A percentile compares a stretch with the other conserved stretches of the same genome.
Conservation (phyloP, 30 jellyfish, hydroid and myxozoan genomes). For the Rhopilema esculentum region DNA sequence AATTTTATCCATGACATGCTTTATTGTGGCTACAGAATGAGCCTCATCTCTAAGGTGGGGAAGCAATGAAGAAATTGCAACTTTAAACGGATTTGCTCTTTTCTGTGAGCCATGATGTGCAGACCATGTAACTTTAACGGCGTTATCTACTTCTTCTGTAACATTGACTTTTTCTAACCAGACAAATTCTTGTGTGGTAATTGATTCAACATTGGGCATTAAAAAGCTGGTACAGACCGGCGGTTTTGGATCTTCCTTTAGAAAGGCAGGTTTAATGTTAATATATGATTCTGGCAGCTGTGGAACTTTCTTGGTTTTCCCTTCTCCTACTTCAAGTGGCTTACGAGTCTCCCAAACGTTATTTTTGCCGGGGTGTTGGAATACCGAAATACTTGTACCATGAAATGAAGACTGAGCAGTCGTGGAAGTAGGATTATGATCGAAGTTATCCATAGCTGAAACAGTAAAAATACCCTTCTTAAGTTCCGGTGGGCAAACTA, state of each 20-base stretch:
- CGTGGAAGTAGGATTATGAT: conserved; percentile 60
- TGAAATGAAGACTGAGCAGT: conserved; percentile 56
- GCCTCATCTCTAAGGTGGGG: conserved; percentile 60
- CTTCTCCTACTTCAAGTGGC: conserved; percentile 3
- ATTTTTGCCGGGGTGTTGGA: conserved; percentile 6
- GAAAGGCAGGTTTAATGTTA: conserved; percentile 4
- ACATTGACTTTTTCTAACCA: conserved; percentile 15
- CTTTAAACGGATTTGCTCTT: not conserved
- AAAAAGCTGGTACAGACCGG: not conserved
- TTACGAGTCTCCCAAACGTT: not conserved
- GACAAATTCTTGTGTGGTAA: not conserved
- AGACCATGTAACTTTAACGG: conserved; percentile 46
- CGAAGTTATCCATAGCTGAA: conserved; percentile 67
- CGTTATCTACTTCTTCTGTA: conserved; percentile 4
- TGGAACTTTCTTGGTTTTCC: conserved; percentile 6
- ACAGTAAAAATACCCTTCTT: conserved; percentile 35
- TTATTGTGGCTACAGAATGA: conserved; percentile 52
- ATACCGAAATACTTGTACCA: conserved; percentile 63
- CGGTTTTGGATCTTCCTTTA: conserved; percentile 3
- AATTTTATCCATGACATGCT: conserved; percentile 36
- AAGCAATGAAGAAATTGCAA: conserved; percentile 28
- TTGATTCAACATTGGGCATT: not conserved
- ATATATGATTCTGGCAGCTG: conserved; percentile 9
- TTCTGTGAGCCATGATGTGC: conserved; percentile 57
- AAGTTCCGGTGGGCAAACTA: conserved; percentile 56